Evolutionary conservation across 1,140 invertebrate species (phyloP).

Genomic region (Aphelenchoides besseyi): DNA sequence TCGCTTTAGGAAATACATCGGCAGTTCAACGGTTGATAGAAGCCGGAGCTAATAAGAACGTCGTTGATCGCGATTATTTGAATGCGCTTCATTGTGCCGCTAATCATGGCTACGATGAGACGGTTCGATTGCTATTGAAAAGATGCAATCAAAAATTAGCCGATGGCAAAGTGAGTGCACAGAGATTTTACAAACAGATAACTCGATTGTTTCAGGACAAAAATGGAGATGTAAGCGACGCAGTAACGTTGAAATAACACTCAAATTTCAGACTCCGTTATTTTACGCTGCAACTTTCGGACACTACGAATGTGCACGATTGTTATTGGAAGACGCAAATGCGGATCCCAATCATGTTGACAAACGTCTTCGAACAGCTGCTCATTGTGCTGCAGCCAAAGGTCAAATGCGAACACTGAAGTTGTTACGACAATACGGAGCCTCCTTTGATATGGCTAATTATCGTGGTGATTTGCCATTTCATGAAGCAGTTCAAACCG

Average conservation of each 20-base stretch:
- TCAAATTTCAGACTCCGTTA: constrained; percentile 82
- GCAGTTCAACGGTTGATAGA: constrained; percentile 81
- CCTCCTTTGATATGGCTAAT: constrained; percentile 86
- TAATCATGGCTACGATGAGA: constrained; percentile 85
- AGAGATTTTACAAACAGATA: not conserved
- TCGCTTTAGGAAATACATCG: constrained; percentile 72
- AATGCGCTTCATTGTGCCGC: constrained; percentile 83
- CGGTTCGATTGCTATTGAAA: constrained; percentile 78
- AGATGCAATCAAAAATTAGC: constrained; percentile 46
- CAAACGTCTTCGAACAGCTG: constrained; percentile 63
- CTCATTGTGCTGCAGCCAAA: constrained; percentile 86
- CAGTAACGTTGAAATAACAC: no score
- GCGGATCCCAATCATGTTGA: constrained; percentile 81
- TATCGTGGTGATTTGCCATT: constrained; percentile 82
- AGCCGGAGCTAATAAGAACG: constrained; percentile 75
- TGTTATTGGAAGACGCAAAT: constrained; percentile 76
- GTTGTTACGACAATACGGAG: constrained; percentile 74
- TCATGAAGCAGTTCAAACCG: constrained; percentile 88
- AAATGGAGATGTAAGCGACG: no score
- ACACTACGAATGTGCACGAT: constrained; percentile 85
- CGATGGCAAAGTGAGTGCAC: constrained; percentile 25
- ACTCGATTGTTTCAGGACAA: constrained; percentile 75
- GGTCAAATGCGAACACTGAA: constrained; percentile 82
- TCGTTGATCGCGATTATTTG: constrained; percentile 73
- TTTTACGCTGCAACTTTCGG: constrained; percentile 93